phyloP scores from a whole-genome alignment of 2,797 vertebrate genomes.

The Myoxocephalus aenaeus region DNA sequence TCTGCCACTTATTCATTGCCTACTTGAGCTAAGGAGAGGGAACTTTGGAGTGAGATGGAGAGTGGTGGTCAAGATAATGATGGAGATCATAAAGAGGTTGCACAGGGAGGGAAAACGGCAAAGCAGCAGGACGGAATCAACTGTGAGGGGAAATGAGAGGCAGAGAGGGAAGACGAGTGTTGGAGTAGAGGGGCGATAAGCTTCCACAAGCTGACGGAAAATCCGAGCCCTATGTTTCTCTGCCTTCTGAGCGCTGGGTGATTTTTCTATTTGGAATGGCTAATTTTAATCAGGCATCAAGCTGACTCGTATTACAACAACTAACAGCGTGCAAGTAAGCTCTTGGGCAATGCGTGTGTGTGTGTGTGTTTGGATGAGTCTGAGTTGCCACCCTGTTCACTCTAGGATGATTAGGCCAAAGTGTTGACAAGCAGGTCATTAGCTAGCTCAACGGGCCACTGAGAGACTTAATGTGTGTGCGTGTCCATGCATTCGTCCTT shows the following conservation, averaged over 20 bases:
- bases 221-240: conserved; percentile 61
- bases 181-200: conserved; percentile 52
- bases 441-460: conserved; percentile 26
- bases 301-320: conserved; percentile 64
- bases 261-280: conserved; percentile 66
- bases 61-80: conserved; percentile 13
- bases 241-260: conserved; percentile 48
- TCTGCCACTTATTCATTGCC: not conserved
- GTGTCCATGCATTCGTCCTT: conserved; percentile 20
- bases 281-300: conserved; percentile 75
- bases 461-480: conserved; percentile 7
- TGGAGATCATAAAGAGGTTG: conserved; percentile 17
- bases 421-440: conserved; percentile 68
- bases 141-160: conserved; percentile 26
- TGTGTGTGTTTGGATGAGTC: not conserved
- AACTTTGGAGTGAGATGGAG: not conserved
- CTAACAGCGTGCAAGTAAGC: conserved; percentile 60
- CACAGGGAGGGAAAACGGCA: not conserved
- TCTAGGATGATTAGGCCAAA: conserved; percentile 61
- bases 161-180: conserved; percentile 28
- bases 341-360: conserved; percentile 29
- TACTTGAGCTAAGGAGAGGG: not conserved
- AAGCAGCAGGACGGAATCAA: conserved; percentile 8
- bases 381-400: conserved; percentile 56
- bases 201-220: conserved; percentile 57